Conservation (phyloP, 2,113 vertebrate species). For the Clarias macrocephalus region DNA sequence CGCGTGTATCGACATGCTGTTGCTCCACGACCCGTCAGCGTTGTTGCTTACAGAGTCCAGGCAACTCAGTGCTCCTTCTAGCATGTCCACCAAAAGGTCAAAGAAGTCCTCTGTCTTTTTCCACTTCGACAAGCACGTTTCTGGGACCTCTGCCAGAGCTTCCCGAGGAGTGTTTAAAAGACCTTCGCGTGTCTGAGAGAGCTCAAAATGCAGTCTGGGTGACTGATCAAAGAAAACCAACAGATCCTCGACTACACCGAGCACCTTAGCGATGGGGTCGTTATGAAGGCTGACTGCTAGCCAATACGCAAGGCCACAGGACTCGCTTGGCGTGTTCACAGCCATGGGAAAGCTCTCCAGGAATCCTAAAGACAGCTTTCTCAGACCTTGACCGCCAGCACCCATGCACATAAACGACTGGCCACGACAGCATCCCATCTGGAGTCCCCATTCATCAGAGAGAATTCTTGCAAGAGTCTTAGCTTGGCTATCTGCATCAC, state of each 20-base stretch:
- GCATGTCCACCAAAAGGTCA: conserved; percentile 85
- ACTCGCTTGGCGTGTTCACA: conserved; percentile 86
- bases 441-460: conserved; percentile 90
- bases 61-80: conserved; percentile 85
- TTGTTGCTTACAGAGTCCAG: conserved; percentile 81
- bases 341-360: conserved; percentile 85
- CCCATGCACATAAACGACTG: conserved; percentile 88
- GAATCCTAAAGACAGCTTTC: conserved; percentile 85
- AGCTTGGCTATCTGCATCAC: conserved; percentile 76
- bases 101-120: conserved; percentile 89
- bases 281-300: conserved; percentile 84
- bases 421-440: conserved; percentile 91
- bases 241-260: conserved; percentile 86
- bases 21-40: conserved; percentile 70
- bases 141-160: conserved; percentile 78
- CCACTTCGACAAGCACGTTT: conserved; percentile 87
- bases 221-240: conserved; percentile 83
- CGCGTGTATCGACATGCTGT: conserved; percentile 73
- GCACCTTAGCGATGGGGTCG: conserved; percentile 76
- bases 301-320: conserved; percentile 90
- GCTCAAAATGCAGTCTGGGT: conserved; percentile 76
- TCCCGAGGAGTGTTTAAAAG: conserved; percentile 72
- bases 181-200: conserved; percentile 80
- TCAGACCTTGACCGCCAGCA: conserved; percentile 83
- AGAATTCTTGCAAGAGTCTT: conserved; percentile 81